These are phyloP conservation scores for Microcebus murinus DNA, from an alignment of 2,113 vertebrate species.

Conservation along the genomic window DNA sequence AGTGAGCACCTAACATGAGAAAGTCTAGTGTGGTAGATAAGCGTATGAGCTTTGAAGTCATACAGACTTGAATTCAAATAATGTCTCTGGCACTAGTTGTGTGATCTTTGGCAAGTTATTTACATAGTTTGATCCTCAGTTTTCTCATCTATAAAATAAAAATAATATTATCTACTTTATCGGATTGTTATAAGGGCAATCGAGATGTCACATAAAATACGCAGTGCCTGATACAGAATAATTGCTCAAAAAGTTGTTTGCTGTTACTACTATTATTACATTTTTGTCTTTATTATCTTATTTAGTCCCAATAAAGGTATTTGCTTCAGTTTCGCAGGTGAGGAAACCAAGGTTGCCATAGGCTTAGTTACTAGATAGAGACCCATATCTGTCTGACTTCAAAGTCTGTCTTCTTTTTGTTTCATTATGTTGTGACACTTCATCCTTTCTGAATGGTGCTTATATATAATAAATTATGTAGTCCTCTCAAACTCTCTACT, in stretches of 20 bases:
- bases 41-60: neutral
- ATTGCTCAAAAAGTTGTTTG: slow-evolving; percentile 19
- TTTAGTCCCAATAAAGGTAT: neutral
- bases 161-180: neutral
- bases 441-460: neutral
- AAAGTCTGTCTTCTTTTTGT: neutral
- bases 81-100: neutral
- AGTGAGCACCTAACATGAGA: neutral
- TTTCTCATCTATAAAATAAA: slow-evolving; percentile 38
- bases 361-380: neutral
- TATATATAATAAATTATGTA: neutral
- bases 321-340: slow-evolving; percentile 21
- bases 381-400: neutral
- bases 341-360: neutral
- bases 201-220: neutral
- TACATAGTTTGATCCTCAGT: neutral
- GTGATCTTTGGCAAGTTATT: neutral
- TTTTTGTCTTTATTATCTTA: slow-evolving; percentile 9
- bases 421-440: neutral
- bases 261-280: neutral
- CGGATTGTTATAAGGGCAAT: neutral
- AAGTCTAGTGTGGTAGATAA: neutral
- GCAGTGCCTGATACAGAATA: neutral
- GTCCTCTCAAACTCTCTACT: neutral
- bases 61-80: neutral